These are phyloP conservation scores for Peromyscus melanophrys DNA, from an alignment of 2,797 vertebrate species.

Conservation along the genomic window DNA sequence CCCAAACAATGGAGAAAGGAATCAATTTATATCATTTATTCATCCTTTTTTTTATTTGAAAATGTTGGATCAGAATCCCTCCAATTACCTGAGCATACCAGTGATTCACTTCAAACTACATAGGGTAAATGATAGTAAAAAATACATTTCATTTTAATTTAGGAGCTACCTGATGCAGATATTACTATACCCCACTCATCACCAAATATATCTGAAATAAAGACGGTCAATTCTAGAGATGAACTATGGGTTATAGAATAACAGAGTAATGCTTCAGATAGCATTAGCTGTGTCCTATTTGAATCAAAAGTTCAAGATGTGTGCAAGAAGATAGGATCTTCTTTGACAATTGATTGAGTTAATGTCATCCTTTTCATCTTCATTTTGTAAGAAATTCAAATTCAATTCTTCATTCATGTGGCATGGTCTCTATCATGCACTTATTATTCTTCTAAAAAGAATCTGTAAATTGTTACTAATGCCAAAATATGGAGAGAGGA, in stretches of 20 bases:
- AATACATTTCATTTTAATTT: background rate
- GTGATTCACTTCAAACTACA: conserved; percentile 1
- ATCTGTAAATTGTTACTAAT: background rate
- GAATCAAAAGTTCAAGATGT: background rate
- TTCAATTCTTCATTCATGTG: background rate
- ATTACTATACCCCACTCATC: background rate
- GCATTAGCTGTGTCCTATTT: background rate
- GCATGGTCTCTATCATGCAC: background rate
- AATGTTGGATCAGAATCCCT: background rate
- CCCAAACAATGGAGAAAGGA: background rate
- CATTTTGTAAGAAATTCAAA: background rate
- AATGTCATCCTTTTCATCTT: background rate
- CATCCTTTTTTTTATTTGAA: background rate
- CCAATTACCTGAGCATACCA: background rate
- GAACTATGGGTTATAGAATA: background rate
- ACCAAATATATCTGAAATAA: background rate
- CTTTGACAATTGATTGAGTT: background rate
- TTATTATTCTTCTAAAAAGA: background rate
- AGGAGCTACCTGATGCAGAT: background rate
- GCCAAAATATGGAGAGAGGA: background rate
- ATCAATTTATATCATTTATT: background rate
- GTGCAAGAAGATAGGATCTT: background rate
- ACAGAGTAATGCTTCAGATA: background rate
- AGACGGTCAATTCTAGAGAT: background rate
- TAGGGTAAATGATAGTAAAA: background rate